These are phyloP conservation scores for Anoplius nigerrimus DNA, from an alignment of 2,888 invertebrate species.

Conservation along the genomic window DNA sequence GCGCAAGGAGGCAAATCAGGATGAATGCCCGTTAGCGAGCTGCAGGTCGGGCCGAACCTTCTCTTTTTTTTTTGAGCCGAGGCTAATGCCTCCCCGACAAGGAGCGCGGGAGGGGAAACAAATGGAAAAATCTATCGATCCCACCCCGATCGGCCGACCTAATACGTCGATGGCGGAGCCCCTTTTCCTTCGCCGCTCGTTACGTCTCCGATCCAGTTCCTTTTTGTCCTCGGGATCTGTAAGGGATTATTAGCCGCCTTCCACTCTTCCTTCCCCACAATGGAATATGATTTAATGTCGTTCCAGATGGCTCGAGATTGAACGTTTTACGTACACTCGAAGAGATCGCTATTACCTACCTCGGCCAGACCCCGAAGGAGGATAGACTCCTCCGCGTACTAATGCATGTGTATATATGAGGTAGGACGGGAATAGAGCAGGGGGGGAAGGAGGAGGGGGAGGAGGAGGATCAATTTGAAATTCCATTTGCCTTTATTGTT, in stretches of 20 bases:
- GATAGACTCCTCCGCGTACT: neutral
- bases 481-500: constrained; percentile 63
- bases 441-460: neutral
- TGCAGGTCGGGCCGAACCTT: constrained; percentile 17
- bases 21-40: constrained; percentile 41
- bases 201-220: constrained; percentile 40
- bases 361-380: constrained; percentile 4
- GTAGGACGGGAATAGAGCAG: constrained; percentile 17
- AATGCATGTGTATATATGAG: constrained; percentile 24
- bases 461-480: constrained; percentile 54
- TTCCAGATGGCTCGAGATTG: constrained; percentile 54
- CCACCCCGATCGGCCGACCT: constrained; percentile 52
- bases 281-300: constrained; percentile 67
- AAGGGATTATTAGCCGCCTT: constrained; percentile 60
- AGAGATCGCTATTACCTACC: constrained; percentile 45
- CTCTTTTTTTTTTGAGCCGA: constrained; percentile 28
- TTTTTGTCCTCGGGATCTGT: constrained; percentile 53
- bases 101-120: constrained; percentile 4
- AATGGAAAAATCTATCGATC: constrained; percentile 47
- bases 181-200: no score
- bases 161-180: constrained; percentile 44
- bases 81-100: constrained; percentile 37
- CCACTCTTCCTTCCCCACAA: constrained; percentile 54
- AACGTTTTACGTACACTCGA: constrained; percentile 53
- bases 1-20: constrained; percentile 44